Evolutionary conservation across 2,797 vertebrate genomes (phyloP).

Genomic region (Vespertilio murinus): DNA sequence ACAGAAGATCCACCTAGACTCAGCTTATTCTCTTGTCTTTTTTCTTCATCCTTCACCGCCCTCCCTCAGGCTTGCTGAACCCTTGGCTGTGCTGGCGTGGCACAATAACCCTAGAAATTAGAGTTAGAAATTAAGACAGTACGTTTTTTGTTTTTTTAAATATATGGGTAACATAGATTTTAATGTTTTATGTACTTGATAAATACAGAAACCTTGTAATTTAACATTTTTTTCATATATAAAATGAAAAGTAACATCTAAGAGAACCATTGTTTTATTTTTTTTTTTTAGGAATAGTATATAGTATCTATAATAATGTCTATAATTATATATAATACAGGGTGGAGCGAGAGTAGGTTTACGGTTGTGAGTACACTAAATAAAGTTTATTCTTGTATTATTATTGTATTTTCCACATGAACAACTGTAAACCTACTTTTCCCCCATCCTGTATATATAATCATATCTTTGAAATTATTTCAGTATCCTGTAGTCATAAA

Average conservation of each 20-base stretch:
- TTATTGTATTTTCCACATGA: background rate
- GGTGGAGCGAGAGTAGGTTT: background rate
- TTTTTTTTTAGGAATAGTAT: background rate
- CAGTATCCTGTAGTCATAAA: background rate
- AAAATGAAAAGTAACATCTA: background rate
- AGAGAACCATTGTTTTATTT: background rate
- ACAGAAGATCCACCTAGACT: no score
- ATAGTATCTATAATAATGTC: background rate
- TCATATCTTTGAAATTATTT: background rate
- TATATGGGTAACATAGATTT: background rate
- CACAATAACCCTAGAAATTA: conserved; percentile 1
- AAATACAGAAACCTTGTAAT: background rate
- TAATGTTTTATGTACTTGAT: background rate
- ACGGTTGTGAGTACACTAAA: background rate
- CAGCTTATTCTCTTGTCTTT: no score
- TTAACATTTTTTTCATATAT: background rate
- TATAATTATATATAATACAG: background rate
- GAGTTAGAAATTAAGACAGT: background rate
- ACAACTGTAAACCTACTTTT: background rate
- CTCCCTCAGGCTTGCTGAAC: no score
- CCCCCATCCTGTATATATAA: background rate
- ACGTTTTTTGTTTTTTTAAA: conserved; percentile 44
- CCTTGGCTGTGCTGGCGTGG: no score
- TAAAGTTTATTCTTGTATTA: background rate
- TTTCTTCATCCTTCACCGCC: no score